Evolutionary conservation across 2,888 invertebrate genomes (phyloP), one percentile per base, ranked within the genome.

Genomic region (Achlya flavicornis): DNA sequence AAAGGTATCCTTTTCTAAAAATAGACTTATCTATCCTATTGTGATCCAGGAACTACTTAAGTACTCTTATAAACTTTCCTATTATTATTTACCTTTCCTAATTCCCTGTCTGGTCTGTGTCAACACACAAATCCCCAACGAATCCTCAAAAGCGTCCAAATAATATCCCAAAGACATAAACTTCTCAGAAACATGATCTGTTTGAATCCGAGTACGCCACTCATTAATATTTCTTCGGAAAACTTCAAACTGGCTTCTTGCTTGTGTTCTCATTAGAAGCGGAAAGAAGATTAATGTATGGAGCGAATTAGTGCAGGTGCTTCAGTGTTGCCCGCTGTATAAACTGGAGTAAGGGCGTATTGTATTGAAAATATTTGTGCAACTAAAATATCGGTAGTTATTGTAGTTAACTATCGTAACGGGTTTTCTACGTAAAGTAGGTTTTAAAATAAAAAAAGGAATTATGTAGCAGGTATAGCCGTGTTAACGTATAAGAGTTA

Each of bases 271-370:
- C 16, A 19, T 19, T 53, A 0, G 19, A 53, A 53, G 3, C 3
- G 53, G 53, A 53, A 46, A 53, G 53, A 53, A 53, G 16, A 19
- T 53, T 53, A 53, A 53, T 19, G 53, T 53, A 53, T 53, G 53
- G 46, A 10, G 53, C 53, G 19, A 19, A 3, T 53, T 10, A 53
- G 53, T 53, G 53, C 53, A 53, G 16, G 19, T 53, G 53, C 14
- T 53, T 4, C 19, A 53, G 53, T 53, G 53, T 53, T 53, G 19
- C 53, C 53, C 8, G 53, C 53, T 46, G 6, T n/a, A 16, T 53
- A 19, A 26, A 19, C 8, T 53, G 19, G 19, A 10, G 16, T 14
- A 19, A 53, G 53, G 16, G 53, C 3, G 4, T 53, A 7, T 53
- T 53, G n/a, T n/a, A 14, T n/a, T 53, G 3, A 4, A 1, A 53